A percentile compares a stretch with the other conserved stretches of the same genome.
These are phyloP conservation scores for Callipepla squamata DNA, from an alignment of 2,113 vertebrate species.

Conservation along the genomic window DNA sequence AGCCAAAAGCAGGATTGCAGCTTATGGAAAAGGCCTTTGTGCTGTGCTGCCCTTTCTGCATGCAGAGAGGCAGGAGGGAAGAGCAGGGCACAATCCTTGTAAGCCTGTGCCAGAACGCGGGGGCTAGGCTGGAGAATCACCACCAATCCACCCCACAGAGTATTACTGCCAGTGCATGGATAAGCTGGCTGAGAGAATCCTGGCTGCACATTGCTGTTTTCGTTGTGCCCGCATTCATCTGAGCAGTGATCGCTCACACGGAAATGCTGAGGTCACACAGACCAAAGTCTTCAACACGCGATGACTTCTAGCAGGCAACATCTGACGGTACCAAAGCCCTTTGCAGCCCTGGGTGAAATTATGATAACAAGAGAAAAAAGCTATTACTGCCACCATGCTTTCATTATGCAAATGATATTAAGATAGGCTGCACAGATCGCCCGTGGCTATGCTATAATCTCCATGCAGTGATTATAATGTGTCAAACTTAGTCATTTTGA, in stretches of 20 bases:
- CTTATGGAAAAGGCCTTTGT: background rate
- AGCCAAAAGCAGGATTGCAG: background rate
- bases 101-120: background rate
- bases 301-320: conserved; percentile 82
- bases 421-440: conserved; percentile 92
- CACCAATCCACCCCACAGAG: accelerated
- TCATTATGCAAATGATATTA: conserved; percentile 99
- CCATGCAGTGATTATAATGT: conserved; percentile 98
- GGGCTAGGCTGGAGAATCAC: background rate
- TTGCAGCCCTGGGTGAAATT: conserved; percentile 98
- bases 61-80: accelerated
- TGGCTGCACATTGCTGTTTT: background rate
- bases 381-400: conserved; percentile 99
- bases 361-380: conserved; percentile 99
- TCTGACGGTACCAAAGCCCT: conserved; percentile 88
- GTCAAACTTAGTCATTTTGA: conserved; percentile 99
- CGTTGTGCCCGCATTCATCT: accelerated
- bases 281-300: conserved; percentile 57
- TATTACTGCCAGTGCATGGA: accelerated
- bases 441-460: conserved; percentile 95
- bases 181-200: background rate
- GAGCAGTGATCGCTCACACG: accelerated
- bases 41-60: background rate
- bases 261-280: conserved; percentile 70
- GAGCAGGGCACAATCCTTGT: accelerated